phyloP scores from a whole-genome alignment of 2,888 invertebrate genomes.

The Elmis aenea region DNA sequence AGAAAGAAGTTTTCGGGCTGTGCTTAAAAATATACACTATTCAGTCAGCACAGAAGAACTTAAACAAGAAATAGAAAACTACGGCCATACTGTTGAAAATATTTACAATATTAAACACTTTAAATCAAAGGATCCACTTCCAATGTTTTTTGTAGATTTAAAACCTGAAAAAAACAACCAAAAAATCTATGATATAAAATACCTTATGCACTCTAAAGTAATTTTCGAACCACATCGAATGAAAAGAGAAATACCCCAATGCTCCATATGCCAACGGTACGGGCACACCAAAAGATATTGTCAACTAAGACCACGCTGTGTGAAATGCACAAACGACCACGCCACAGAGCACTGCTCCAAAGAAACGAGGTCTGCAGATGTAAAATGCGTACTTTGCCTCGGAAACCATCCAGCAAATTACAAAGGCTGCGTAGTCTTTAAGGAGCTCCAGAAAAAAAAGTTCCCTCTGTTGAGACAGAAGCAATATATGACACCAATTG shows the following conservation, averaged over 20 bases:
- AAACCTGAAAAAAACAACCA: slow-evolving; percentile 5
- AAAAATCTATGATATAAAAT: slow-evolving; percentile 6
- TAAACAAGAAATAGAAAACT: slow-evolving; percentile 1
- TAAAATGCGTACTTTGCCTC: background rate
- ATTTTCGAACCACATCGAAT: slow-evolving; percentile 6
- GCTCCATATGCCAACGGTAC: slow-evolving; percentile 6
- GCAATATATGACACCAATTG: background rate
- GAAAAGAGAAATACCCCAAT: slow-evolving; percentile 11
- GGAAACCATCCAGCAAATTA: background rate
- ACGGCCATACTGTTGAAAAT: slow-evolving; percentile 5
- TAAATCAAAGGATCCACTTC: slow-evolving; percentile 5
- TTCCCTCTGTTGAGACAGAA: background rate
- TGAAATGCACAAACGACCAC: background rate
- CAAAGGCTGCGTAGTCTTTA: background rate
- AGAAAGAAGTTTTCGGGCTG: background rate
- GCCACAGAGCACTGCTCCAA: background rate
- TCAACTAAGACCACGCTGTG: slow-evolving; percentile 1
- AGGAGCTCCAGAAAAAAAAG: background rate
- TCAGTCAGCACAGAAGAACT: background rate
- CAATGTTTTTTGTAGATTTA: slow-evolving; percentile 9
- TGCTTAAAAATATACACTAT: slow-evolving; percentile 2
- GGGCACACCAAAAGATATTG: slow-evolving; percentile 11
- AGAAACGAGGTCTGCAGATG: background rate
- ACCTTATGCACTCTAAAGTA: slow-evolving; percentile 2
- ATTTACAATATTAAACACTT: slow-evolving; percentile 7